Percentiles rank a stretch among this genome's conserved stretches.
Conservation (phyloP, 2,888 invertebrate species). For the Myopa tessellatipennis region DNA sequence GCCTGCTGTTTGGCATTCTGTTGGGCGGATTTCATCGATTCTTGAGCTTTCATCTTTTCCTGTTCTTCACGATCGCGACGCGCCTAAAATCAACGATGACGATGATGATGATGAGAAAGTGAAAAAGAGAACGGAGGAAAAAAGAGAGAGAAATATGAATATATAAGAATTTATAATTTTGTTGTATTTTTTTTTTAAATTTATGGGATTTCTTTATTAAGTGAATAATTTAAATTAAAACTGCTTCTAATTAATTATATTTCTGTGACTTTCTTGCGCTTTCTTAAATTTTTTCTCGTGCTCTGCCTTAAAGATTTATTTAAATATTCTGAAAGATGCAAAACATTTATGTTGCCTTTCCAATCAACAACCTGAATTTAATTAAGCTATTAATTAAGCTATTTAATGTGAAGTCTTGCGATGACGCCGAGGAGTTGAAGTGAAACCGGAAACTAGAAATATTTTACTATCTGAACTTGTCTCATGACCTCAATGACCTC, state of each 20-base stretch:
- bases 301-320: no score
- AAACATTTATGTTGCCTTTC: no score
- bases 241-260: no score
- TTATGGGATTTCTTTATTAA: not conserved
- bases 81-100: slow-evolving; percentile 68
- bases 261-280: no score
- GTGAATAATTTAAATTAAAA: not conserved
- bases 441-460: not conserved
- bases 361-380: no score
- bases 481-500: no score
- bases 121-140: not conserved
- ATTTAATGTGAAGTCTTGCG: slow-evolving; percentile 4
- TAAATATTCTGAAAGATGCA: no score
- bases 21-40: slow-evolving; percentile 87
- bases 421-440: not conserved
- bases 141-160: not conserved
- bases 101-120: slow-evolving; percentile 15
- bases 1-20: slow-evolving; percentile 74
- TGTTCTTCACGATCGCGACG: slow-evolving; percentile 90
- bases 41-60: slow-evolving; percentile 90
- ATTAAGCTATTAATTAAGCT: no score
- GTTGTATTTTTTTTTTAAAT: not conserved
- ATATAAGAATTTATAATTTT: not conserved
- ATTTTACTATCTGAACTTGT: no score
- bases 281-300: no score